phyloP scores from a whole-genome alignment of 2,113 vertebrate species.

The Lontra canadensis region DNA sequence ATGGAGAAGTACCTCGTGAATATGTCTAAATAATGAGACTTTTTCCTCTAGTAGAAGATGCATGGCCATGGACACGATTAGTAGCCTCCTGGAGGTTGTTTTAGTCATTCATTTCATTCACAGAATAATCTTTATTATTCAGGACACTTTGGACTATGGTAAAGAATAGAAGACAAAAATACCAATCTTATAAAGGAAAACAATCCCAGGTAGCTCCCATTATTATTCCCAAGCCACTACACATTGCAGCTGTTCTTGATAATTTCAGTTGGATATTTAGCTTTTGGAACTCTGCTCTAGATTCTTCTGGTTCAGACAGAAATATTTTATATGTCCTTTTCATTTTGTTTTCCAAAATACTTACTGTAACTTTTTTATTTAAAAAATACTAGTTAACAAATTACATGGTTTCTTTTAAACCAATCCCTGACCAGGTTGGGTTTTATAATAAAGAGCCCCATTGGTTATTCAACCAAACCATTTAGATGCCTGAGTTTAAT shows the following conservation, averaged over 20 bases:
- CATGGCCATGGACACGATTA: neutral
- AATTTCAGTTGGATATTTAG: conserved; percentile 43
- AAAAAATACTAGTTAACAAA: neutral
- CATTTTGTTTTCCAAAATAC: conserved; percentile 52
- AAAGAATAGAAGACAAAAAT: conserved; percentile 45
- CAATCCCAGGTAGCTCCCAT: neutral
- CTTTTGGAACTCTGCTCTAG: conserved; percentile 55
- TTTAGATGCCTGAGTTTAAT: neutral
- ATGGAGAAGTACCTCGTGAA: neutral
- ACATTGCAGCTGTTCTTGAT: conserved; percentile 56
- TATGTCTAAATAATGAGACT: neutral
- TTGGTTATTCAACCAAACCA: neutral
- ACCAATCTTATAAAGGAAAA: conserved; percentile 10
- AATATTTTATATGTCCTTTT: conserved; percentile 40
- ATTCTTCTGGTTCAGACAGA: conserved; percentile 61
- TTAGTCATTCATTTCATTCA: neutral
- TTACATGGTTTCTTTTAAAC: neutral
- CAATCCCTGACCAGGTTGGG: neutral
- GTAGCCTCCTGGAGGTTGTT: neutral
- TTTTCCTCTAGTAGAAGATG: neutral
- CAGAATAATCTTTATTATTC: neutral
- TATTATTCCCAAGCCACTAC: conserved; percentile 49
- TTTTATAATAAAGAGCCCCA: neutral
- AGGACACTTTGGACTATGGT: neutral
- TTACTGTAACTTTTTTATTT: neutral